Percentiles rank a stretch among this genome's conserved stretches.
phyloP scores from a whole-genome alignment of 2,797 vertebrate genomes.

The Tokudaia tokunoshimensis region DNA sequence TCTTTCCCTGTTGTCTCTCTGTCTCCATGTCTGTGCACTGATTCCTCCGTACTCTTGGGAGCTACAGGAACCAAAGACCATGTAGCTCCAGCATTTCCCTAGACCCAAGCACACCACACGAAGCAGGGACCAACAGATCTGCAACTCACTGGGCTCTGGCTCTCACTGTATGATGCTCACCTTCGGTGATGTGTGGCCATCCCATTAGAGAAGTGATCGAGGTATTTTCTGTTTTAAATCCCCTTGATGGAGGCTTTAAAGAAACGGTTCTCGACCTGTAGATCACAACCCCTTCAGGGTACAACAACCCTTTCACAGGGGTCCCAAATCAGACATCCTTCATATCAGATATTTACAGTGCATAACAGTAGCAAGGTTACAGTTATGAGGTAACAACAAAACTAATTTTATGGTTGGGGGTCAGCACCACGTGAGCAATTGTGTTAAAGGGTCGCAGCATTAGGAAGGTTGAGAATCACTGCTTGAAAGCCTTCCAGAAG shows the following conservation, averaged over 20 bases:
- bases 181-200: not conserved
- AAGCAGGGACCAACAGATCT: not conserved
- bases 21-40: not conserved
- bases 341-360: not conserved
- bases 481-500: not conserved
- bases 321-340: not conserved
- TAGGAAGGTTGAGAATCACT: not conserved
- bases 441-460: not conserved
- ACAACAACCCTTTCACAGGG: not conserved
- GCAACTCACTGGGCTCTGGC: not conserved
- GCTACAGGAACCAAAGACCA: not conserved
- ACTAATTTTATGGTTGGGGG: not conserved
- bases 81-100: not conserved
- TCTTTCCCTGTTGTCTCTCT: not conserved
- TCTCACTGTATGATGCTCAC: not conserved
- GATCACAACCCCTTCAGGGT: not conserved
- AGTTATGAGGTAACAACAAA: not conserved
- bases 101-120: not conserved
- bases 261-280: not conserved
- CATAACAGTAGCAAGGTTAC: not conserved
- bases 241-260: not conserved
- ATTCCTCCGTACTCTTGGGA: not conserved
- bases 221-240: not conserved
- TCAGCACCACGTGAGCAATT: not conserved
- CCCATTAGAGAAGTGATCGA: not conserved